Conservation (phyloP, 2,888 invertebrate species). For the Caenorhabditis sp. region DNA sequence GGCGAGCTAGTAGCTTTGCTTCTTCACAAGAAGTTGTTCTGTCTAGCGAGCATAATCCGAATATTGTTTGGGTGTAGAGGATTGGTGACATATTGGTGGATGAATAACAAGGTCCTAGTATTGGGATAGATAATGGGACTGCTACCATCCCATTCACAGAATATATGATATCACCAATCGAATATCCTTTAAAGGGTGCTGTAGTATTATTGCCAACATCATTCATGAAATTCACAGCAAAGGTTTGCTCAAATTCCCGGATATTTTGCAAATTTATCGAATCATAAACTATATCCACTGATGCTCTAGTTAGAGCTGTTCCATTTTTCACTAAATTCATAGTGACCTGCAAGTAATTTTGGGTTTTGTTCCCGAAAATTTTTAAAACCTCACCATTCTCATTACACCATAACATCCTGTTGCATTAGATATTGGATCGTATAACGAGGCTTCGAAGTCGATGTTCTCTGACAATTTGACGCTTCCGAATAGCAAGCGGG, state of each 20-base stretch:
- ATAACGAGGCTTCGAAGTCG: slow-evolving; percentile 8
- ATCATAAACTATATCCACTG: slow-evolving; percentile 5
- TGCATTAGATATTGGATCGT: slow-evolving; percentile 19
- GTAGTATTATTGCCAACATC: background rate
- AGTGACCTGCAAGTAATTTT: background rate
- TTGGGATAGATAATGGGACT: slow-evolving; percentile 27
- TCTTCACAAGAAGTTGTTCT: slow-evolving; percentile 18
- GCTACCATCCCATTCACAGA: slow-evolving; percentile 7
- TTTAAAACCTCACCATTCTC: background rate
- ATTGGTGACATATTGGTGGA: background rate
- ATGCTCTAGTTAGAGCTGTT: background rate
- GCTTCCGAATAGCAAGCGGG: slow-evolving; percentile 13
- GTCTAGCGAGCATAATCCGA: slow-evolving; percentile 7
- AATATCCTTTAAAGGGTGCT: slow-evolving; percentile 5
- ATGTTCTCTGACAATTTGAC: slow-evolving; percentile 8
- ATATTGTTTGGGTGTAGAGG: slow-evolving; percentile 1
- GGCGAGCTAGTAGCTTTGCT: slow-evolving; percentile 18
- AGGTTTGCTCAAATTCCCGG: background rate
- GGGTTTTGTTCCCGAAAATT: background rate
- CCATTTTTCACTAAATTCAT: slow-evolving; percentile 5
- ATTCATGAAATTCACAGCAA: background rate
- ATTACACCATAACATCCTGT: slow-evolving; percentile 18
- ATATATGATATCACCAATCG: slow-evolving; percentile 8
- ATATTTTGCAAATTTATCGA: background rate
- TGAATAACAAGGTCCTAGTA: slow-evolving; percentile 19